phyloP scores from a whole-genome alignment of 2,888 invertebrate genomes.

The Ichneumoninae sp. region DNA sequence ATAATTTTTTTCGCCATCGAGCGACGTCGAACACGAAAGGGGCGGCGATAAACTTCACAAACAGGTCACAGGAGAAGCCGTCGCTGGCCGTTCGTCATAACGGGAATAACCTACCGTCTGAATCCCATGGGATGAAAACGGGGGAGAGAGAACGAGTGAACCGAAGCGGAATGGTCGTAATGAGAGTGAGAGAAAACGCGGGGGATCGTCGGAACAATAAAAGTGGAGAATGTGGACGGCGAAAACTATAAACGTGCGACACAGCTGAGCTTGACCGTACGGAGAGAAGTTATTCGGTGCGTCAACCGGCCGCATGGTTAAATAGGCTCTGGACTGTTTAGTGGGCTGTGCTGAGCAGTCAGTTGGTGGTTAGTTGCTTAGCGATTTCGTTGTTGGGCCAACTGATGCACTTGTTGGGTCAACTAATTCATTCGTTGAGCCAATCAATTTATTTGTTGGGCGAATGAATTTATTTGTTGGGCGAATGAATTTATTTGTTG shows the following conservation, averaged over 20 bases:
- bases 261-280: background rate
- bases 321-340: background rate
- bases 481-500: too few species aligned
- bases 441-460: too few species aligned
- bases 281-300: background rate
- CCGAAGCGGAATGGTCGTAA: constrained; percentile 30
- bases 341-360: background rate
- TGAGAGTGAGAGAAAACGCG: constrained; percentile 22
- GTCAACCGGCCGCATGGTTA: background rate
- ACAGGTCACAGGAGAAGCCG: constrained; percentile 71
- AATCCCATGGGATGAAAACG: constrained; percentile 17
- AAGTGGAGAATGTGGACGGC: constrained; percentile 1
- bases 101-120: constrained; percentile 56
- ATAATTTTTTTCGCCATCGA: constrained; percentile 76
- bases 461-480: too few species aligned
- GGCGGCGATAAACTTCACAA: constrained; percentile 83
- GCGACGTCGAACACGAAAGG: constrained; percentile 80
- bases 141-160: constrained; percentile 34
- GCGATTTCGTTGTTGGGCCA: background rate
- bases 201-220: constrained; percentile 3
- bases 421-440: too few species aligned
- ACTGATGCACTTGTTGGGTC: background rate
- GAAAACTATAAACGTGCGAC: background rate
- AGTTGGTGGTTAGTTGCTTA: background rate
- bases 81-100: constrained; percentile 69